Conservation (phyloP, 2,888 invertebrate genomes). For the Ophion costatus region DNA sequence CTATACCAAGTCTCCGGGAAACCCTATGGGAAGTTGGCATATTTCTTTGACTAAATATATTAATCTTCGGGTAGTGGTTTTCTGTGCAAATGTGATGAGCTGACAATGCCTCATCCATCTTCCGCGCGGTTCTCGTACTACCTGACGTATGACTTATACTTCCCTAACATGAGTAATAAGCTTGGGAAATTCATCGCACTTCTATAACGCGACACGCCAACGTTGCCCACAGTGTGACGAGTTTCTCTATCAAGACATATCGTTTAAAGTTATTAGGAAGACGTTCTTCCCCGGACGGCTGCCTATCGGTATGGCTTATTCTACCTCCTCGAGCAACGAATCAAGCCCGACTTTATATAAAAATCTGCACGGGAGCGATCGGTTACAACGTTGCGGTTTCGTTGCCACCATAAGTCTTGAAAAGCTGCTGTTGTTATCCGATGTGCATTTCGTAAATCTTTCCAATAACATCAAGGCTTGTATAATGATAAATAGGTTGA, state of each 20-base stretch:
- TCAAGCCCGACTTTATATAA: too few relatives aligned
- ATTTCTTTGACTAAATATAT: slow-evolving; percentile 46
- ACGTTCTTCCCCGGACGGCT: background rate
- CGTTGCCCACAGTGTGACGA: background rate
- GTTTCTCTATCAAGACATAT: background rate
- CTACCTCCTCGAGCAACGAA: too few relatives aligned
- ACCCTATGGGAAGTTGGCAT: background rate
- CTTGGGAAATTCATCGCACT: slow-evolving; percentile 18
- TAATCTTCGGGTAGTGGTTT: slow-evolving; percentile 47
- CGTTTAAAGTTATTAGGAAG: background rate
- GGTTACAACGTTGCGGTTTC: too few relatives aligned
- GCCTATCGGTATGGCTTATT: too few relatives aligned
- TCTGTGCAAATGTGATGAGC: slow-evolving; percentile 44
- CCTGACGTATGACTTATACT: slow-evolving; percentile 44
- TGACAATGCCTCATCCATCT: slow-evolving; percentile 52
- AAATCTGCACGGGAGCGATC: too few relatives aligned
- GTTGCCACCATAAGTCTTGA: too few relatives aligned
- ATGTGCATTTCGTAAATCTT: too few relatives aligned
- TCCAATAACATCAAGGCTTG: too few relatives aligned
- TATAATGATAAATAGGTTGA: too few relatives aligned
- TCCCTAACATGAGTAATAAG: slow-evolving; percentile 49
- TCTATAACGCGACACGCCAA: slow-evolving; percentile 15
- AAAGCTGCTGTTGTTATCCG: too few relatives aligned
- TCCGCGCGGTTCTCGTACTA: slow-evolving; percentile 43
- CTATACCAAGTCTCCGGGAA: too few relatives aligned